These are phyloP conservation scores for Morpho helenor DNA, from an alignment of 2,888 invertebrate genomes.

Conservation along the genomic window DNA sequence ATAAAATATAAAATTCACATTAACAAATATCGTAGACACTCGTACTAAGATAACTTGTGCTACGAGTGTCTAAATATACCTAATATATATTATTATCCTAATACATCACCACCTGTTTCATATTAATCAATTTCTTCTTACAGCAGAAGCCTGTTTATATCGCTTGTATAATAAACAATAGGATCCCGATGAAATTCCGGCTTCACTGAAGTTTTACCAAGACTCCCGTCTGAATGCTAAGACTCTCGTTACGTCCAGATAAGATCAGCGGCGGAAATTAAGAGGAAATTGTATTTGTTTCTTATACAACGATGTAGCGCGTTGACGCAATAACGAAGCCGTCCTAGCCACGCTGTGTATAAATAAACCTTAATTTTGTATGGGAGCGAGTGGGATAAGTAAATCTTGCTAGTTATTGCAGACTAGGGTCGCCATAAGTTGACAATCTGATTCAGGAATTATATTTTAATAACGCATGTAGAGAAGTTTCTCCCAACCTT, in stretches of 20 bases:
- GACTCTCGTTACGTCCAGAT: constrained; percentile 64
- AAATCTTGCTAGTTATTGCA: constrained; percentile 21
- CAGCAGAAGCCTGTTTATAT: neutral
- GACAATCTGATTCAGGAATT: no score
- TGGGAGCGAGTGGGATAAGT: constrained; percentile 27
- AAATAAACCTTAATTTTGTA: constrained; percentile 49
- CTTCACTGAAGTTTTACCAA: constrained; percentile 51
- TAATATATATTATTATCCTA: no score
- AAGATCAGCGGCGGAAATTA: constrained; percentile 70
- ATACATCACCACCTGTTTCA: no score
- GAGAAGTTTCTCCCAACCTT: no score
- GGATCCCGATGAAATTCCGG: constrained; percentile 47
- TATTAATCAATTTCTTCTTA: neutral
- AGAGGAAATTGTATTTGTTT: constrained; percentile 76
- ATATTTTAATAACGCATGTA: no score
- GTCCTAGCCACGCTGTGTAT: constrained; percentile 37
- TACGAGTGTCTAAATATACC: no score
- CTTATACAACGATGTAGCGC: constrained; percentile 57
- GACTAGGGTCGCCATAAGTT: no score
- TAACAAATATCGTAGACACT: no score
- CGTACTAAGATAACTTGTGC: no score
- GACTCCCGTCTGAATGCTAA: constrained; percentile 57
- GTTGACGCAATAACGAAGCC: constrained; percentile 53
- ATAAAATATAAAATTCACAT: no score
- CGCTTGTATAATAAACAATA: constrained; percentile 24